Evolutionary conservation across 2,797 vertebrate species (phyloP).

Genomic region (Harpagifer antarcticus): DNA sequence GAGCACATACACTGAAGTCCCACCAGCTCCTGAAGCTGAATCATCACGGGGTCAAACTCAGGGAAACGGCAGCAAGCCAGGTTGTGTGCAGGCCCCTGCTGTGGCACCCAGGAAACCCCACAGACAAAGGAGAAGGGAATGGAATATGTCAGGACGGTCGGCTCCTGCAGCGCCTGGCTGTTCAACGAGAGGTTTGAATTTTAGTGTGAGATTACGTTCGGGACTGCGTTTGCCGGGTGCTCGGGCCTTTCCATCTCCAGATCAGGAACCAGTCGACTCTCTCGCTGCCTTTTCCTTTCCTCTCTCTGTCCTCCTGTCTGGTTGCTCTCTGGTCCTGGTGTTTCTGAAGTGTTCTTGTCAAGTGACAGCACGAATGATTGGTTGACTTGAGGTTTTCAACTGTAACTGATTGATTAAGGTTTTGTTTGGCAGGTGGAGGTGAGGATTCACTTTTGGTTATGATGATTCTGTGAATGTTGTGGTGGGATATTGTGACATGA

Average conservation of each 20-base stretch:
- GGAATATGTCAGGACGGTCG: conserved; percentile 23
- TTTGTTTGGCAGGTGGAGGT: conserved; percentile 41
- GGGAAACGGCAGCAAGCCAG: conserved; percentile 47
- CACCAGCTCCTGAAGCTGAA: conserved; percentile 40
- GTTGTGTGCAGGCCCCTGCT: conserved; percentile 44
- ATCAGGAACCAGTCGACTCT: conserved; percentile 46
- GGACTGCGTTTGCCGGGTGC: conserved; percentile 72
- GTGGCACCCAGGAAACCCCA: conserved; percentile 55
- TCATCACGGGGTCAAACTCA: conserved; percentile 27
- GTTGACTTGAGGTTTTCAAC: conserved; percentile 23
- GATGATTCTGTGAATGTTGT: conserved; percentile 1
- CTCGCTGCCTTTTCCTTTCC: conserved; percentile 40
- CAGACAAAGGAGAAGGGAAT: conserved; percentile 50
- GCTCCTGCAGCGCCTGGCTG: conserved; percentile 62
- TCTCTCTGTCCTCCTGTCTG: conserved; percentile 15
- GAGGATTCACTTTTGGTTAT: conserved; percentile 19
- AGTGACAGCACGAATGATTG: conserved; percentile 43
- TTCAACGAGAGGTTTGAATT: conserved; percentile 88
- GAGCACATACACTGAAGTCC: conserved; percentile 28
- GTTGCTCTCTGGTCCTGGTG: conserved; percentile 18
- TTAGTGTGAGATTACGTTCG: conserved; percentile 71
- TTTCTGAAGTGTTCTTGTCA: conserved; percentile 30
- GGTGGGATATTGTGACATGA: background rate
- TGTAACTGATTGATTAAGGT: conserved; percentile 2
- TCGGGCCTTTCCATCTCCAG: conserved; percentile 52